Evolutionary conservation across 1,140 invertebrate genomes (phyloP).

Genomic region (Pseudomyrmex concolor): DNA sequence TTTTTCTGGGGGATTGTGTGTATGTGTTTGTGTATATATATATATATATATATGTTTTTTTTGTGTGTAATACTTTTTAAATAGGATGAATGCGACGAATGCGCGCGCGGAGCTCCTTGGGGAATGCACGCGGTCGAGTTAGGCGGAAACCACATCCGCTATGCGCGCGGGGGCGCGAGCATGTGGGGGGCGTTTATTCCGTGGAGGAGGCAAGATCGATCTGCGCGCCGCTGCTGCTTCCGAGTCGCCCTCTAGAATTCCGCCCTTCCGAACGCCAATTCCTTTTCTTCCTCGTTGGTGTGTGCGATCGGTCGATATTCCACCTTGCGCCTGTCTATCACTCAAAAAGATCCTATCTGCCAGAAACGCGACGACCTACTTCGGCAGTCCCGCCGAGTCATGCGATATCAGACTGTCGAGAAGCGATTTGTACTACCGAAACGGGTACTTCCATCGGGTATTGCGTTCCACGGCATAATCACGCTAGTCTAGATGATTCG

Average conservation of each 20-base stretch:
- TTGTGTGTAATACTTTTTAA: not conserved
- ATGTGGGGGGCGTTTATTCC: constrained; percentile 28
- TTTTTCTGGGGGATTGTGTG: too few relatives aligned
- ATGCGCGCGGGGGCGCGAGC: constrained; percentile 13
- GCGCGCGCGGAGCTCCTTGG: not conserved
- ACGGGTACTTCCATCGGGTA: constrained; percentile 45
- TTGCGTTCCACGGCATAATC: constrained; percentile 46
- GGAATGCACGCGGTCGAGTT: constrained; percentile 4
- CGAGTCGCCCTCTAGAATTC: constrained; percentile 62
- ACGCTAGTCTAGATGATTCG: constrained; percentile 13
- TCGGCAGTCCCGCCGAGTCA: constrained; percentile 55
- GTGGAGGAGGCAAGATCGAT: constrained; percentile 56
- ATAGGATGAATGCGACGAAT: not conserved
- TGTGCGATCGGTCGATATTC: constrained; percentile 66
- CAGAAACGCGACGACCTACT: constrained; percentile 69
- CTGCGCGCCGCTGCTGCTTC: constrained; percentile 43
- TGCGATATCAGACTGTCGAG: constrained; percentile 62
- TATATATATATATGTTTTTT: not conserved
- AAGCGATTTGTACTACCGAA: constrained; percentile 65
- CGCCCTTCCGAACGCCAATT: constrained; percentile 43
- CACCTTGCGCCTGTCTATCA: constrained; percentile 63
- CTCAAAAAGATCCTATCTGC: constrained; percentile 67
- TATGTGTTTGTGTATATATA: too few relatives aligned
- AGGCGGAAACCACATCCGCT: not conserved
- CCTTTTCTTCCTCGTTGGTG: constrained; percentile 55